Evolutionary conservation across 2,113 vertebrate genomes (phyloP).

Genomic region (Camelus dromedarius): DNA sequence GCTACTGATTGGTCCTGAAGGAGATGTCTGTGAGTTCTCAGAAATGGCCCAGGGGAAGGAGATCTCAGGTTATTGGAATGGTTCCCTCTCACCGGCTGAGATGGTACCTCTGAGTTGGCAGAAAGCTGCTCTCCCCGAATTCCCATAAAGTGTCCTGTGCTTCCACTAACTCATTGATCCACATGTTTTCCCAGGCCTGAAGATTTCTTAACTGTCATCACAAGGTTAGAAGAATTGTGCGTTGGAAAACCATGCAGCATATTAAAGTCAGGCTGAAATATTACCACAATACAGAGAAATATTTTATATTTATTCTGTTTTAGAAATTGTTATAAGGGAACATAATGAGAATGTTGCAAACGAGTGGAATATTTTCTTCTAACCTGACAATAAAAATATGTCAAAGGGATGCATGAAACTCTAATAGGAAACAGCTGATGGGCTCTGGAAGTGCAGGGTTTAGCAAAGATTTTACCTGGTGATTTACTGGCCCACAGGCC

Average conservation of each 20-base stretch:
- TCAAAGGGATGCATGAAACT: conserved; percentile 81
- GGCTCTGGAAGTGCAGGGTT: conserved; percentile 73
- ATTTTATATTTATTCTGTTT: conserved; percentile 88
- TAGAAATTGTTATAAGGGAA: conserved; percentile 88
- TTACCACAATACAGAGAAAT: conserved; percentile 80
- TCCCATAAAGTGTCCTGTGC: not conserved
- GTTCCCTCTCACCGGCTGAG: not conserved
- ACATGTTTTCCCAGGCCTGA: not conserved
- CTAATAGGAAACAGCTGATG: conserved; percentile 81
- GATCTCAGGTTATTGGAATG: fast-evolving
- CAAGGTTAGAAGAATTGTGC: conserved; percentile 81
- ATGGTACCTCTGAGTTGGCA: not conserved
- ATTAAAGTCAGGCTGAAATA: conserved; percentile 88
- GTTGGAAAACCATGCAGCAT: conserved; percentile 76
- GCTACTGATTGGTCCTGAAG: not conserved
- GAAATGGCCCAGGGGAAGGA: not conserved
- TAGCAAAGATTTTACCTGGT: conserved; percentile 72
- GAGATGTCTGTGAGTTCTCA: not conserved
- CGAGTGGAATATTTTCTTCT: conserved; percentile 87
- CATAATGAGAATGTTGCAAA: conserved; percentile 88
- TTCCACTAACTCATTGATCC: conserved; percentile 23
- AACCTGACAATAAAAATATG: conserved; percentile 87
- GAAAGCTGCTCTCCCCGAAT: not conserved
- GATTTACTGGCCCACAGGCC: conserved; percentile 70
- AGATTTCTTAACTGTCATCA: conserved; percentile 81